These are phyloP conservation scores for Malthinus flaveolus DNA, from an alignment of 2,888 invertebrate species.

Conservation along the genomic window DNA sequence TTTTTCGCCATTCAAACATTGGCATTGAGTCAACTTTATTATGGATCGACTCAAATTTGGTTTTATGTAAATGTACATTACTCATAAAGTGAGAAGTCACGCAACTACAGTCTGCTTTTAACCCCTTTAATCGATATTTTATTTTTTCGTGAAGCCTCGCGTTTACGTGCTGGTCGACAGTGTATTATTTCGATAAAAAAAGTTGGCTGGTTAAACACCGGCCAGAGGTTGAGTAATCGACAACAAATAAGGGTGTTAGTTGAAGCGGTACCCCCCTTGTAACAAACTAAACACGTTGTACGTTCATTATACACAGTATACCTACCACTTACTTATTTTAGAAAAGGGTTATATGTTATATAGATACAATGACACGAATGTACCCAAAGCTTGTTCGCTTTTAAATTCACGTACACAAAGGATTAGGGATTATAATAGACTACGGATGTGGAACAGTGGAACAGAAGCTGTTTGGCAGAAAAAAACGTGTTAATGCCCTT, in stretches of 20 bases:
- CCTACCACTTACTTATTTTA: slow-evolving; percentile 43
- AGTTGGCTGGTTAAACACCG: slow-evolving; percentile 19
- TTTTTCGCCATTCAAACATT: too few relatives aligned
- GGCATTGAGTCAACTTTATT: too few relatives aligned
- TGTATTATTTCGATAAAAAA: slow-evolving; percentile 15
- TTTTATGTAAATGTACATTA: not conserved
- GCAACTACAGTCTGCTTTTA: slow-evolving; percentile 6
- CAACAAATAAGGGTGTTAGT: slow-evolving; percentile 27
- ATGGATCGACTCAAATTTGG: too few relatives aligned
- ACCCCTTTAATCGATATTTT: slow-evolving; percentile 11
- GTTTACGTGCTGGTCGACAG: slow-evolving; percentile 11
- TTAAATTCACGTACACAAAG: slow-evolving; percentile 25
- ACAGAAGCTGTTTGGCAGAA: slow-evolving; percentile 10
- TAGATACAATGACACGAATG: slow-evolving; percentile 24
- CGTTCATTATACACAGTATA: slow-evolving; percentile 43
- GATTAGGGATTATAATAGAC: slow-evolving; percentile 30
- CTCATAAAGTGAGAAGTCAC: slow-evolving; percentile 6
- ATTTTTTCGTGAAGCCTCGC: slow-evolving; percentile 6
- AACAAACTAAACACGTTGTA: slow-evolving; percentile 41
- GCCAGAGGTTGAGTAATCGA: slow-evolving; percentile 24
- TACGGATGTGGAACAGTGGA: slow-evolving; percentile 19
- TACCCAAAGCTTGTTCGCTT: slow-evolving; percentile 23
- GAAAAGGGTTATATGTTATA: slow-evolving; percentile 14
- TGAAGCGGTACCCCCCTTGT: slow-evolving; percentile 33
- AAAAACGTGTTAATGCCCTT: slow-evolving; percentile 22